These are phyloP conservation scores for Gisinianus flammeolus DNA, from an alignment of 2,888 invertebrate species.

Conservation along the genomic window DNA sequence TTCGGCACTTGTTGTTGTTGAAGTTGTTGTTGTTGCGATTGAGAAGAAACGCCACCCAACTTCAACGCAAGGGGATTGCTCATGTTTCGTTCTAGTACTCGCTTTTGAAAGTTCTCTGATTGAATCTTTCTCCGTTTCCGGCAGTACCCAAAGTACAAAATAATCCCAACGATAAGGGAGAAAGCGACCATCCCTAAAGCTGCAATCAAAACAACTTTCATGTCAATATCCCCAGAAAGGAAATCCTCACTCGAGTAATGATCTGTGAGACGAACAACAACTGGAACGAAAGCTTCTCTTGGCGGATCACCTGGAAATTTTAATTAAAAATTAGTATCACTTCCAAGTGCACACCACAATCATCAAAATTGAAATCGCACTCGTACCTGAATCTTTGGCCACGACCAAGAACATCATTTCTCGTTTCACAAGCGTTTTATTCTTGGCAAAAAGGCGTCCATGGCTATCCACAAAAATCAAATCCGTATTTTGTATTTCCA, in stretches of 20 bases:
- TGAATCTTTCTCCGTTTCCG: slow-evolving; percentile 57
- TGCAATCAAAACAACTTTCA: slow-evolving; percentile 54
- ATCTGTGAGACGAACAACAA: slow-evolving; percentile 53
- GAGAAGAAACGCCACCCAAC: slow-evolving; percentile 14
- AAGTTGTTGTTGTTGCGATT: neutral
- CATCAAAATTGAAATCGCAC: no score
- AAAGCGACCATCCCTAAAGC: slow-evolving; percentile 51
- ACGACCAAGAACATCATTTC: slow-evolving; percentile 70
- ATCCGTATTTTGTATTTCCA: slow-evolving; percentile 63
- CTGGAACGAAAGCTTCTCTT: slow-evolving; percentile 57
- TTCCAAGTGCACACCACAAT: no score
- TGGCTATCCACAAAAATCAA: slow-evolving; percentile 51
- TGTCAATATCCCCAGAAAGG: slow-evolving; percentile 52
- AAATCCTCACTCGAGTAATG: slow-evolving; percentile 46
- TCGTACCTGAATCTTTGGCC: slow-evolving; percentile 72
- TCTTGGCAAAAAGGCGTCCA: slow-evolving; percentile 53
- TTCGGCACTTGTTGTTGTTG: slow-evolving; percentile 39
- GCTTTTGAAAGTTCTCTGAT: slow-evolving; percentile 57
- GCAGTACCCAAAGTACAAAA: slow-evolving; percentile 57
- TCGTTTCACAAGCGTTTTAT: slow-evolving; percentile 53
- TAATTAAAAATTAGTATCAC: no score
- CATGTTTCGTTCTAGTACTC: slow-evolving; percentile 57
- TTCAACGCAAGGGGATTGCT: slow-evolving; percentile 57
- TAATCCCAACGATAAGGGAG: slow-evolving; percentile 52
- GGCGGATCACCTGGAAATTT: slow-evolving; percentile 73